phyloP scores from a whole-genome alignment of 2,113 vertebrate genomes.

The Menidia beryllina region DNA sequence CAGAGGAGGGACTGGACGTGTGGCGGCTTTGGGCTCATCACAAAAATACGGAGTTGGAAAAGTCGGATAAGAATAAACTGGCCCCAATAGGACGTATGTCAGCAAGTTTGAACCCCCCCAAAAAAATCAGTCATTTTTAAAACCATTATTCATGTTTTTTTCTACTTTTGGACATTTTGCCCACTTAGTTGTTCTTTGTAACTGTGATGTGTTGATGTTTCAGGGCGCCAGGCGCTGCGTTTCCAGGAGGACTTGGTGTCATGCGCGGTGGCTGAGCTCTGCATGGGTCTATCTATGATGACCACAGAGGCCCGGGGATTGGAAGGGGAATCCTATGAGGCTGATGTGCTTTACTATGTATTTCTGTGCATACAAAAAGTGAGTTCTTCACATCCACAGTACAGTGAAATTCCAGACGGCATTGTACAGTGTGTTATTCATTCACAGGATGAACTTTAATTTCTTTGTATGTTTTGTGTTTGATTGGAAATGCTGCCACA shows the following conservation, averaged over 20 bases:
- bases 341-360: constrained; percentile 96
- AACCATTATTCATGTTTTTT: too few relatives aligned
- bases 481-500: not conserved
- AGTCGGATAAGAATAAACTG: constrained; percentile 92
- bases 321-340: constrained; percentile 92
- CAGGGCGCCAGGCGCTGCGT: constrained; percentile 94
- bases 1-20: constrained; percentile 96
- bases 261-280: constrained; percentile 96
- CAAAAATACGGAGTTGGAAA: constrained; percentile 96
- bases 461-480: not conserved
- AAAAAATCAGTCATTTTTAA: too few relatives aligned
- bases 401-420: too few relatives aligned
- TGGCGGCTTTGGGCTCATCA: constrained; percentile 97
- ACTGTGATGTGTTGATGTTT: too few relatives aligned
- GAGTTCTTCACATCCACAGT: constrained; percentile 10
- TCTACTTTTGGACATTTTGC: too few relatives aligned
- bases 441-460: not conserved
- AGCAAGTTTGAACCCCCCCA: too few relatives aligned
- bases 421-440: too few relatives aligned
- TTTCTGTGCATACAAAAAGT: constrained; percentile 99
- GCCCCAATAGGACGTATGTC: constrained; percentile 97
- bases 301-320: constrained; percentile 92
- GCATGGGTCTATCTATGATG: constrained; percentile 96
- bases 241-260: constrained; percentile 98
- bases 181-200: too few relatives aligned